These are phyloP conservation scores for Pygoscelis antarcticus DNA, from an alignment of 2,113 vertebrate species.

Conservation along the genomic window DNA sequence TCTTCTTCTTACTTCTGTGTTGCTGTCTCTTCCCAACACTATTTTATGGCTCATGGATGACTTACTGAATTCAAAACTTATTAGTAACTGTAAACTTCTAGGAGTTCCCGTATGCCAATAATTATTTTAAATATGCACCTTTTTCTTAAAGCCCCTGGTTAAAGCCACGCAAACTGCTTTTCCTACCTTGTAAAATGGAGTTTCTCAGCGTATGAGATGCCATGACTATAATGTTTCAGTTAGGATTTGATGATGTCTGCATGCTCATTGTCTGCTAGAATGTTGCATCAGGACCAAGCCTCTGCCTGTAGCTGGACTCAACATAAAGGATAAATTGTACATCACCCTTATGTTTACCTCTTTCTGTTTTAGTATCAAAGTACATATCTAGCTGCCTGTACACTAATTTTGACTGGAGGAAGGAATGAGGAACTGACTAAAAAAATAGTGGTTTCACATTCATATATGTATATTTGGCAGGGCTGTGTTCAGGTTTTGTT, in stretches of 20 bases:
- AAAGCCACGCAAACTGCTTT: background rate
- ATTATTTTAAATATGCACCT: rapidly evolving
- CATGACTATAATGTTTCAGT: background rate
- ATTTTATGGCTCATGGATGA: background rate
- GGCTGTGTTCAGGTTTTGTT: background rate
- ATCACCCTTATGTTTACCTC: background rate
- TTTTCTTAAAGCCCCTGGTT: background rate
- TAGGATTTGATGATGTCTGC: background rate
- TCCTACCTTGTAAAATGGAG: background rate
- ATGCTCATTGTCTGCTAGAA: background rate
- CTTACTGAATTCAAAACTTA: background rate
- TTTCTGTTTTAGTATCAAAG: background rate
- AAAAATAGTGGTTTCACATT: background rate
- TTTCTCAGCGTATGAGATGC: background rate
- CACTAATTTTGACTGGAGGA: background rate
- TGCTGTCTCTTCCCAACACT: background rate
- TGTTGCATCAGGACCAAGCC: background rate
- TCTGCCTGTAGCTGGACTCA: background rate
- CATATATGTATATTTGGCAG: background rate
- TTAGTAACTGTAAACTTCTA: background rate
- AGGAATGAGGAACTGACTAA: background rate
- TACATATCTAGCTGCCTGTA: background rate
- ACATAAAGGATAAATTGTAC: background rate
- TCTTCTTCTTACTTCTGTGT: background rate
- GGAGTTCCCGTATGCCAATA: background rate